Conservation (phyloP, 2,797 vertebrate genomes). For the Limosa lapponica region DNA sequence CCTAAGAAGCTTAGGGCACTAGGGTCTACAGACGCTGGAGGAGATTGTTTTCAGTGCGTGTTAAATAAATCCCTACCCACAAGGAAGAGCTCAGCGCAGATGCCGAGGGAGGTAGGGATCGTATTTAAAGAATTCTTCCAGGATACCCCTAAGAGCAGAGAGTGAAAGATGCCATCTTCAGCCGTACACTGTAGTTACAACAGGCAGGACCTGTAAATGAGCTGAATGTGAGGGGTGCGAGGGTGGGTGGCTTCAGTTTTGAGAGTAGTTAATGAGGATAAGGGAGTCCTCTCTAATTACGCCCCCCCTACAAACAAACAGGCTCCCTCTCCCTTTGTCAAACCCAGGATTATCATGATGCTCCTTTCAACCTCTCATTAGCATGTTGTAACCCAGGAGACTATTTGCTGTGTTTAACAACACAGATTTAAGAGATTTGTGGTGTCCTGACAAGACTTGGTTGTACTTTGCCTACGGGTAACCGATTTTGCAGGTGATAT, state of each 20-base stretch:
- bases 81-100: not conserved
- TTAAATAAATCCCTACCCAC: constrained; percentile 33
- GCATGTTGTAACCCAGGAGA: not conserved
- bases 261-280: not conserved
- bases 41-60: not conserved
- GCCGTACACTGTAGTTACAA: rapidly evolving
- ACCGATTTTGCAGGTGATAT: not conserved
- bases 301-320: not conserved
- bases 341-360: not conserved
- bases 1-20: constrained; percentile 27
- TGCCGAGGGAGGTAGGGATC: not conserved
- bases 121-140: not conserved
- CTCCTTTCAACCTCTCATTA: not conserved
- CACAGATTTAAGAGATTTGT: not conserved
- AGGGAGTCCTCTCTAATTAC: not conserved
- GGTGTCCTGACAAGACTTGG: not conserved
- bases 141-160: not conserved
- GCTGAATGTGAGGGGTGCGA: not conserved
- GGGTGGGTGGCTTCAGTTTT: not conserved
- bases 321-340: not conserved
- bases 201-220: not conserved
- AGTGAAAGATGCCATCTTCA: not conserved
- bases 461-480: not conserved
- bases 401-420: not conserved
- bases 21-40: not conserved